A percentile compares a stretch with the other conserved stretches of the same genome.
These are phyloP conservation scores for Linyphia triangularis DNA, from an alignment of 2,888 invertebrate genomes.

Conservation along the genomic window DNA sequence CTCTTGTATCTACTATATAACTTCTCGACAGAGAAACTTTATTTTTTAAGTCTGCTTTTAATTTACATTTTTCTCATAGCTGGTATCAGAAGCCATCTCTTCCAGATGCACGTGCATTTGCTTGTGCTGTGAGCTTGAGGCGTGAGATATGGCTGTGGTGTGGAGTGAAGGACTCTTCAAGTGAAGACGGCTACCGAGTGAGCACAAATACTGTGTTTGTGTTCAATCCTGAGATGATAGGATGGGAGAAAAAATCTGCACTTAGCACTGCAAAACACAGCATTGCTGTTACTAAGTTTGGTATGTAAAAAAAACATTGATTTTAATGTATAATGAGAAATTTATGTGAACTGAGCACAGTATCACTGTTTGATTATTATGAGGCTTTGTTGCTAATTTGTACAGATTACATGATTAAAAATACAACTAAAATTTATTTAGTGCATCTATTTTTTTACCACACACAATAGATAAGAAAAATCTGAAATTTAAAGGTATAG, in stretches of 20 bases:
- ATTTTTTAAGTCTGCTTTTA: too few relatives aligned
- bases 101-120: constrained; percentile 61
- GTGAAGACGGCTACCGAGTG: constrained; percentile 38
- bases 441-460: too few relatives aligned
- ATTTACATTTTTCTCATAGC: constrained; percentile 43
- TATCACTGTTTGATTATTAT: too few relatives aligned
- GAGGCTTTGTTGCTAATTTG: too few relatives aligned
- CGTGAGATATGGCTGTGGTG: constrained; percentile 72
- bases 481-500: too few relatives aligned
- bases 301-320: too few relatives aligned
- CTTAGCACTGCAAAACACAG: constrained; percentile 61
- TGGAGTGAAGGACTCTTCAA: constrained; percentile 51
- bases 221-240: constrained; percentile 43
- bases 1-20: neutral
- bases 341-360: too few relatives aligned
- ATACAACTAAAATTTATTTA: too few relatives aligned
- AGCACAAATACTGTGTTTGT: constrained; percentile 62
- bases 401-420: too few relatives aligned
- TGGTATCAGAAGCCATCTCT: constrained; percentile 52
- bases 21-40: too few relatives aligned
- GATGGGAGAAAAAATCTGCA: constrained; percentile 56
- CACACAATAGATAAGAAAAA: too few relatives aligned
- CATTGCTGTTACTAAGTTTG: constrained; percentile 57
- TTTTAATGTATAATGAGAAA: too few relatives aligned
- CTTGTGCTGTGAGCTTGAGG: constrained; percentile 49